Percentiles rank a stretch among this genome's conserved stretches.
phyloP scores from a whole-genome alignment of 2,113 vertebrate species.

The Caloenas nicobarica region DNA sequence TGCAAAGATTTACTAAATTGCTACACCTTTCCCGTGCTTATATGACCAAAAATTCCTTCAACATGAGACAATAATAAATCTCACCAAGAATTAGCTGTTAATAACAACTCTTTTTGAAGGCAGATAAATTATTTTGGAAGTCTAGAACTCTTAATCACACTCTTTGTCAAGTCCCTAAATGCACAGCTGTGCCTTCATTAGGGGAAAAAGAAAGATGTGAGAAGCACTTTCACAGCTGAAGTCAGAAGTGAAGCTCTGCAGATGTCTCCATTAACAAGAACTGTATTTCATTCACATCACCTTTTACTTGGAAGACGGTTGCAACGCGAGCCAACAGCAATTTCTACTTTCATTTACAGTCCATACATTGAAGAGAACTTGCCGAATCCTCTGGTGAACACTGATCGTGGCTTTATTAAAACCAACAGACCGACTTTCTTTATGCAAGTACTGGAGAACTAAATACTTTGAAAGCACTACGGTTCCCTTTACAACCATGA shows the following conservation, averaged over 20 bases:
- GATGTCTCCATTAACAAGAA: background rate
- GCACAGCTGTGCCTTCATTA: slow-evolving; percentile 41
- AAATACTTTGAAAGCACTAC: background rate
- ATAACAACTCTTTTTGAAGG: background rate
- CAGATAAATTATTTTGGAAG: background rate
- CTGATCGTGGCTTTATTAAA: background rate
- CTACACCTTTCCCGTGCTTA: background rate
- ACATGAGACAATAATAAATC: background rate
- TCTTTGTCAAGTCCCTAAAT: background rate
- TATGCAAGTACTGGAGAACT: no score
- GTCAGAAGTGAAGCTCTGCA: background rate
- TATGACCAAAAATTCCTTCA: background rate
- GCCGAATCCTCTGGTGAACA: background rate
- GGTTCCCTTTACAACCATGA: background rate
- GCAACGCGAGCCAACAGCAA: background rate
- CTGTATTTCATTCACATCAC: background rate
- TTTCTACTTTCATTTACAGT: background rate
- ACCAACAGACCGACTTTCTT: background rate
- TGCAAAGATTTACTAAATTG: background rate
- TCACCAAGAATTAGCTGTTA: background rate
- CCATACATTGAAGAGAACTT: background rate
- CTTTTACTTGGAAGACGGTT: background rate
- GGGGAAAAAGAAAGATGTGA: background rate
- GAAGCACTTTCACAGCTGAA: slow-evolving; percentile 14
- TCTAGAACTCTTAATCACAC: background rate